These are phyloP conservation scores for Caprella mutica DNA, from an alignment of 2,888 invertebrate species.

Conservation along the genomic window DNA sequence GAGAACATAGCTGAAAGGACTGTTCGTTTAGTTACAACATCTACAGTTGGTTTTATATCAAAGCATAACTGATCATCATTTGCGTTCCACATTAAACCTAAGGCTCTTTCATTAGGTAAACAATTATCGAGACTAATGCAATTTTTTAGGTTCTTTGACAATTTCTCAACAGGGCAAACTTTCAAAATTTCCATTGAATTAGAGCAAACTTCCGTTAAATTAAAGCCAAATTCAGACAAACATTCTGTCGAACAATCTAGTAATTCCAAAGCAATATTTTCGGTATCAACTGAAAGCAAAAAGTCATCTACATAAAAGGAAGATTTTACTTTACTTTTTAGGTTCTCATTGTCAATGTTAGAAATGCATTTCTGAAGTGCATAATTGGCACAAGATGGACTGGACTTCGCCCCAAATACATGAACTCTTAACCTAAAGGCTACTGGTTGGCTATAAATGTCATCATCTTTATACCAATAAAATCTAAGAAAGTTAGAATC, in stretches of 20 bases:
- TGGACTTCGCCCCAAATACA: background rate
- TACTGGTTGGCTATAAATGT: too few relatives aligned
- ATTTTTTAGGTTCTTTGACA: too few relatives aligned
- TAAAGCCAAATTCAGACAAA: background rate
- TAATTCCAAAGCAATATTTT: background rate
- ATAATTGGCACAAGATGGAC: background rate
- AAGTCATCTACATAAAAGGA: conserved; percentile 13
- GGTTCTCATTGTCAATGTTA: too few relatives aligned
- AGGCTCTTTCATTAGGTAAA: background rate
- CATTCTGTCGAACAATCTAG: background rate
- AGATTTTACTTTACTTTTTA: too few relatives aligned
- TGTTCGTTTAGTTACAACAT: background rate
- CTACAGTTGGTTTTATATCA: background rate
- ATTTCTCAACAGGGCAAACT: background rate
- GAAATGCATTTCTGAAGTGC: too few relatives aligned
- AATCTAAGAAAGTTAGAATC: conserved; percentile 6
- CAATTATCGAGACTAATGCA: too few relatives aligned
- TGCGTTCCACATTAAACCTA: conserved; percentile 8
- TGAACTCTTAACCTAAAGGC: background rate
- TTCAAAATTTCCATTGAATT: background rate
- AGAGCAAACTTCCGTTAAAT: conserved; percentile 1
- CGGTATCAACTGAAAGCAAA: background rate
- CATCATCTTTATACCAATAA: background rate
- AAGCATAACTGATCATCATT: background rate
- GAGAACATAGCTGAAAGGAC: background rate